These are phyloP conservation scores for Butorides virescens DNA, from an alignment of 2,113 vertebrate species.

Conservation along the genomic window DNA sequence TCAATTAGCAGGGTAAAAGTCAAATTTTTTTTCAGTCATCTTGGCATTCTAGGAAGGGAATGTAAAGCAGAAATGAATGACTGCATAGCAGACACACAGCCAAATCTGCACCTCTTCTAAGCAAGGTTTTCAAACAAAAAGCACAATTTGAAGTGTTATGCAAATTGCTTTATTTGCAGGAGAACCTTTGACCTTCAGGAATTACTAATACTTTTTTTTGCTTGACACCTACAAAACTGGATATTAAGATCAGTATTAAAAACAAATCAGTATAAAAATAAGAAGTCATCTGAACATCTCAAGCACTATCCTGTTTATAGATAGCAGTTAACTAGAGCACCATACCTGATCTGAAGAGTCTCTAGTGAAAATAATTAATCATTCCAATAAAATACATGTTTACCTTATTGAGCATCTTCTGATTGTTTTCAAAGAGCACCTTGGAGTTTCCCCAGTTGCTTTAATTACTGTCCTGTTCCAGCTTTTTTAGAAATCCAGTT, in stretches of 20 bases:
- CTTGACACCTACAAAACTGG: background rate
- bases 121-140: background rate
- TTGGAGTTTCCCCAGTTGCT: background rate
- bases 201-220: background rate
- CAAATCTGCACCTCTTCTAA: background rate
- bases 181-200: background rate
- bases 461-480: background rate
- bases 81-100: background rate
- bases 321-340: background rate
- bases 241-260: background rate
- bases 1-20: slow-evolving; percentile 14
- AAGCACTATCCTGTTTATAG: background rate
- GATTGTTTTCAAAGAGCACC: background rate
- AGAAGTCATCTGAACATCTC: background rate
- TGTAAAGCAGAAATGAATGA: background rate
- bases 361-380: background rate
- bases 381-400: background rate
- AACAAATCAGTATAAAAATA: background rate
- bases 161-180: background rate
- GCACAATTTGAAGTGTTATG: background rate
- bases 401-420: background rate
- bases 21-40: slow-evolving; percentile 43
- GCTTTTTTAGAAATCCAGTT: background rate
- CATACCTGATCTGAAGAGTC: background rate
- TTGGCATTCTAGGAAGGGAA: slow-evolving; percentile 41